Evolutionary conservation across 2,113 vertebrate genomes (phyloP).

Genomic region (Aegotheles bennettii): DNA sequence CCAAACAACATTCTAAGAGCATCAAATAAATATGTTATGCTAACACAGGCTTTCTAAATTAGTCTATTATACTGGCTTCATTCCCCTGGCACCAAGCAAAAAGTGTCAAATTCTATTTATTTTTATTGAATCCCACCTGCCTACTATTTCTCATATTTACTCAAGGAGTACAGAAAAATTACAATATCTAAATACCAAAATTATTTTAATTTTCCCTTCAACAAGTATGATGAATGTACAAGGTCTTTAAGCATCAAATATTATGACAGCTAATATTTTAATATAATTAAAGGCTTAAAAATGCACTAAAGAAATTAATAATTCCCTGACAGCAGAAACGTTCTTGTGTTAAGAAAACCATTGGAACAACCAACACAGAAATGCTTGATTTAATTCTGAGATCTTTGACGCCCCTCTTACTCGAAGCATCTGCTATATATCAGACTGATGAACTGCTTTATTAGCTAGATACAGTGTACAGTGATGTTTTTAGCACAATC

Average conservation of each 20-base stretch:
- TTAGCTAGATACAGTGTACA: not conserved
- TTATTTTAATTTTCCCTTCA: constrained; percentile 54
- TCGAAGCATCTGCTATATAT: constrained; percentile 26
- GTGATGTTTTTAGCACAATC: not conserved
- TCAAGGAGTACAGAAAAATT: constrained; percentile 12
- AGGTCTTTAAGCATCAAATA: constrained; percentile 55
- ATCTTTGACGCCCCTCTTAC: constrained; percentile 2
- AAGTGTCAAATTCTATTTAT: constrained; percentile 27
- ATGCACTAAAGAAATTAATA: constrained; percentile 28
- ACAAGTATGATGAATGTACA: constrained; percentile 37
- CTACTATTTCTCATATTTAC: constrained; percentile 7
- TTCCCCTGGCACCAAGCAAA: not conserved
- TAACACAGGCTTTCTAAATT: not conserved
- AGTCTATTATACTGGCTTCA: not conserved
- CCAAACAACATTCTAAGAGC: not conserved
- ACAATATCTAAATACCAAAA: constrained; percentile 18
- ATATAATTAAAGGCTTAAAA: constrained; percentile 70
- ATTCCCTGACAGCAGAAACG: constrained; percentile 55
- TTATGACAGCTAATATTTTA: constrained; percentile 66
- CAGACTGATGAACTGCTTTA: constrained; percentile 4
- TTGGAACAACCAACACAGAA: constrained; percentile 10
- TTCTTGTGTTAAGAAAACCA: constrained; percentile 12
- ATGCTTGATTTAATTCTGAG: constrained; percentile 39
- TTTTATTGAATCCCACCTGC: constrained; percentile 29
- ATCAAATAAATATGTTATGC: not conserved